A percentile compares a stretch with the other conserved stretches of the same genome.
phyloP scores from a whole-genome alignment of 2,888 invertebrate genomes.

The Maniola hyperantus region DNA sequence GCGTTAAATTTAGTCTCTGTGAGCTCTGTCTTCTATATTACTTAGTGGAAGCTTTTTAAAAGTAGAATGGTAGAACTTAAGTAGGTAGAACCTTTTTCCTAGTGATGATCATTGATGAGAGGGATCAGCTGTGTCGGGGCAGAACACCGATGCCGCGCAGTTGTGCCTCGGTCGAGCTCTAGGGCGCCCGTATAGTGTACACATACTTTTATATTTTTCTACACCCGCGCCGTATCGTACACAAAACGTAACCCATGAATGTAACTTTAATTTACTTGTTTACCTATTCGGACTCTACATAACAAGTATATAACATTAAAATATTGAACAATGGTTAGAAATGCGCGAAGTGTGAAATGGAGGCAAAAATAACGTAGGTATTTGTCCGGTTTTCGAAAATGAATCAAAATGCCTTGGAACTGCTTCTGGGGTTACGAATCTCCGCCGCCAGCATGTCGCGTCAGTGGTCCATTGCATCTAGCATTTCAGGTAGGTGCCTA shows the following conservation, averaged over 20 bases:
- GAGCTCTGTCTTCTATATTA: background rate
- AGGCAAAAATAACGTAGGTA: constrained; percentile 21
- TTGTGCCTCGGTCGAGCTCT: constrained; percentile 55
- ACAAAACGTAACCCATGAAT: constrained; percentile 1
- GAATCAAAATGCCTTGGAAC: constrained; percentile 75
- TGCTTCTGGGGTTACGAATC: constrained; percentile 77
- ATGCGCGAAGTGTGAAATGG: constrained; percentile 16
- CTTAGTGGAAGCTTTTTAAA: constrained; percentile 5
- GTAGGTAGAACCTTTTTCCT: constrained; percentile 11
- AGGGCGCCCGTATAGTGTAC: constrained; percentile 52
- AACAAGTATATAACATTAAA: background rate
- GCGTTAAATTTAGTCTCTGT: background rate
- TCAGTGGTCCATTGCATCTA: constrained; percentile 70
- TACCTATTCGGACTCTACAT: background rate
- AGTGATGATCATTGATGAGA: constrained; percentile 41
- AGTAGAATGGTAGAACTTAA: background rate
- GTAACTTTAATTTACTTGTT: background rate
- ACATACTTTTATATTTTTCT: constrained; percentile 12
- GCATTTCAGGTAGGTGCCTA: constrained; percentile 62
- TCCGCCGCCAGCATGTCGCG: constrained; percentile 70
- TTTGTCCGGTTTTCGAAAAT: constrained; percentile 43
- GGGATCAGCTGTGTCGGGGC: constrained; percentile 54
- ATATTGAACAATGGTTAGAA: constrained; percentile 2
- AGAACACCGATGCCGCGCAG: constrained; percentile 46
- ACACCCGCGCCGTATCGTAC: constrained; percentile 8